Percentiles rank a stretch among this genome's conserved stretches.
Conservation (phyloP, 2,797 vertebrate genomes). For the Lates japonicus region DNA sequence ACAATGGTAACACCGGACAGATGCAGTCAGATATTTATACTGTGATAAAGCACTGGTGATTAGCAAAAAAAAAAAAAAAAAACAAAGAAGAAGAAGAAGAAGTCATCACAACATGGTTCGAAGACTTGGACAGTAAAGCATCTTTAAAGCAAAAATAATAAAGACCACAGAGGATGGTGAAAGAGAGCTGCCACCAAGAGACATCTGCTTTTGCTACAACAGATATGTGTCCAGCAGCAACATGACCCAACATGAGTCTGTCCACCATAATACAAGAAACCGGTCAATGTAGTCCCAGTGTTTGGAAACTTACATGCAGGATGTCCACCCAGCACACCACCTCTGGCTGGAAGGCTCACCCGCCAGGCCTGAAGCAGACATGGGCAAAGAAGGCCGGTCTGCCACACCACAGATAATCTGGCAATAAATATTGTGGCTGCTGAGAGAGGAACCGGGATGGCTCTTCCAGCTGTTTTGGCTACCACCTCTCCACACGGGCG, state of each 20-base stretch:
- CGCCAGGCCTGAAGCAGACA: too few relatives aligned
- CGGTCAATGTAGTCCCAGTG: conserved; percentile 53
- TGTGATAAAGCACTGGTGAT: conserved; percentile 16
- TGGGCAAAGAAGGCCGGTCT: conserved; percentile 44
- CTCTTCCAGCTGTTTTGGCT: conserved; percentile 58
- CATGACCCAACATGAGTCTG: conserved; percentile 61
- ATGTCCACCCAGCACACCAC: conserved; percentile 24
- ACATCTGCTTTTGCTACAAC: conserved; percentile 32
- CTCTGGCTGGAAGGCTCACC: conserved; percentile 51
- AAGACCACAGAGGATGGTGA: conserved; percentile 9
- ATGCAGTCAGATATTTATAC: conserved; percentile 20
- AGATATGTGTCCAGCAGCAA: conserved; percentile 54
- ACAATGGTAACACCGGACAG: conserved; percentile 32
- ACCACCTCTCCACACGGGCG: conserved; percentile 33
- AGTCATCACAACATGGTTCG: background rate
- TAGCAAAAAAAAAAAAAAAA: background rate
- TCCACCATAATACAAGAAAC: conserved; percentile 57
- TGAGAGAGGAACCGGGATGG: conserved; percentile 33
- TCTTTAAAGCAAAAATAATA: conserved; percentile 19
- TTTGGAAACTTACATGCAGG: conserved; percentile 51
- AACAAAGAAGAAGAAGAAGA: background rate
- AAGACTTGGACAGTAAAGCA: conserved; percentile 9
- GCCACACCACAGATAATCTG: conserved; percentile 54
- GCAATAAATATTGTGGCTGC: conserved; percentile 33
- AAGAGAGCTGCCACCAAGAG: conserved; percentile 13